Conservation (phyloP, 2,113 vertebrate species). For the Chinchilla lanigera region DNA sequence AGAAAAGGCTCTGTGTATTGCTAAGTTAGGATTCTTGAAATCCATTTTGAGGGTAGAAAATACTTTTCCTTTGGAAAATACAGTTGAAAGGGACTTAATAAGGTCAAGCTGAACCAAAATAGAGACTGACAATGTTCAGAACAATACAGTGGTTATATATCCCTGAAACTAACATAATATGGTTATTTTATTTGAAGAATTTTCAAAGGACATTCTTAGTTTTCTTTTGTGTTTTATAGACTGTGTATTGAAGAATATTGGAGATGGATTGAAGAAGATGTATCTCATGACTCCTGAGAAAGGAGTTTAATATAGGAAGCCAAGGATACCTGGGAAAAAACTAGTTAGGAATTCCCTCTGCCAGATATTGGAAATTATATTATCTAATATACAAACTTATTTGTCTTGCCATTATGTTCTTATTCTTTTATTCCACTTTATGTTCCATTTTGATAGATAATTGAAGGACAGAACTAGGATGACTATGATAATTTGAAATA, state of each 20-base stretch:
- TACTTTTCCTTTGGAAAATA: slow-evolving; percentile 38
- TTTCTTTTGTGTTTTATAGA: neutral
- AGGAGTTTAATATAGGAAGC: neutral
- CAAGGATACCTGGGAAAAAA: neutral
- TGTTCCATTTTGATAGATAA: neutral
- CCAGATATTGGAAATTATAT: neutral
- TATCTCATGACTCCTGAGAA: slow-evolving; percentile 3
- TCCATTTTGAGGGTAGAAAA: slow-evolving; percentile 6
- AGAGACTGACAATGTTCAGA: slow-evolving; percentile 21
- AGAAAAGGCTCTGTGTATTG: slow-evolving; percentile 4
- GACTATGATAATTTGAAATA: neutral
- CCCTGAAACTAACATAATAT: neutral
- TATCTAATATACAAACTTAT: neutral
- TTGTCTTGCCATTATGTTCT: neutral
- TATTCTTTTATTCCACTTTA: neutral
- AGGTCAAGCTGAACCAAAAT: slow-evolving; percentile 32
- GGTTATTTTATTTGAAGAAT: slow-evolving; percentile 26
- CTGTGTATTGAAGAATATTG: neutral
- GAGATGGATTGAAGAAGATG: neutral
- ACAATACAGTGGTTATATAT: neutral
- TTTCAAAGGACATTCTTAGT: slow-evolving; percentile 1
- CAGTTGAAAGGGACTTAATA: neutral
- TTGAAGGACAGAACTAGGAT: neutral
- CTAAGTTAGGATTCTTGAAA: slow-evolving; percentile 18
- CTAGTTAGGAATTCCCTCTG: neutral